Conservation (phyloP, 37 sponge, comb jelly and placozoan species). For the Eunapius fragilis region DNA sequence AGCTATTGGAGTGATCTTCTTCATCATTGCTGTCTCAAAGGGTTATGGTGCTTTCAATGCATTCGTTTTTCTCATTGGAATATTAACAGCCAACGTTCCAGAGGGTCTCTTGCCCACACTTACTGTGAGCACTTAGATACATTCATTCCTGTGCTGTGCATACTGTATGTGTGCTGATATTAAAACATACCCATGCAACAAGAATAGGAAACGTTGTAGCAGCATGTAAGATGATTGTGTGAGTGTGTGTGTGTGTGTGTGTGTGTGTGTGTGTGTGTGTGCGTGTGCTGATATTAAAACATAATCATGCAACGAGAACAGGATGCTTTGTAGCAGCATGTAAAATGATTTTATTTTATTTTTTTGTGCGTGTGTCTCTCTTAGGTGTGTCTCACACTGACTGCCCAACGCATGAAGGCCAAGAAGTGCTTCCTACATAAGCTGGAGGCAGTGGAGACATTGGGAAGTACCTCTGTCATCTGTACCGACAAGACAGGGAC, state of each 20-base stretch:
- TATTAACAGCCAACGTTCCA: slow-evolving; percentile 97
- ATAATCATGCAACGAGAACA: background rate
- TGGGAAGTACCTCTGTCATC: slow-evolving; percentile 96
- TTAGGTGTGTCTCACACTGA: slow-evolving; percentile 94
- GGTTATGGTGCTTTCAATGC: slow-evolving; percentile 73
- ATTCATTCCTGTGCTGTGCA: background rate
- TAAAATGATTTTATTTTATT: background rate
- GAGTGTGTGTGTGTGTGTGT: too few relatives aligned
- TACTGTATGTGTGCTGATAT: too few relatives aligned
- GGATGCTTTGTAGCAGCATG: too few relatives aligned
- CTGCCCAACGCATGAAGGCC: slow-evolving; percentile 90
- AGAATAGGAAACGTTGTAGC: too few relatives aligned
- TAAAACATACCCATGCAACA: too few relatives aligned
- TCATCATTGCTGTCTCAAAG: slow-evolving; percentile 70
- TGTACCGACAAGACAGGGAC: slow-evolving; percentile 99
- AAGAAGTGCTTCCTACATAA: slow-evolving; percentile 94
- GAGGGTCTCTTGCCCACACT: slow-evolving; percentile 98
- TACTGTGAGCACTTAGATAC: slow-evolving; percentile 66
- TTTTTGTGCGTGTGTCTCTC: background rate
- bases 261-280: too few relatives aligned
- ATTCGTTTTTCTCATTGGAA: slow-evolving; percentile 91
- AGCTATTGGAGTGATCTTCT: slow-evolving; percentile 83
- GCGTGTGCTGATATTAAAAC: background rate
- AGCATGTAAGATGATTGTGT: too few relatives aligned
- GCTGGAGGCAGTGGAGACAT: slow-evolving; percentile 98